Evolutionary conservation across 2,113 vertebrate species (phyloP), one percentile per base, ranked within the genome.

Genomic region (Procapra przewalskii): DNA sequence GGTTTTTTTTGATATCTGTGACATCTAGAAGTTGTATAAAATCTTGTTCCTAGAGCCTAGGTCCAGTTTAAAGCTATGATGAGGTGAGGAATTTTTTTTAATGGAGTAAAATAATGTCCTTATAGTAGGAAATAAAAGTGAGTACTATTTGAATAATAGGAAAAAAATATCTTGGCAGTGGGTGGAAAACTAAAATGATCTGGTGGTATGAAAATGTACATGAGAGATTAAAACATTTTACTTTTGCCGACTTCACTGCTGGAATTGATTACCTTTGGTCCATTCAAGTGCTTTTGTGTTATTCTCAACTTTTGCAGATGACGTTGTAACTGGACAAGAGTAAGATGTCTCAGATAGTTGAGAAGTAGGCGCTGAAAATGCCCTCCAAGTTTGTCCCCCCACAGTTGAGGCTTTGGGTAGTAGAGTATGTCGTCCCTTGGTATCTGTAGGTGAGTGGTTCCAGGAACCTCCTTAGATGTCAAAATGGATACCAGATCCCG

Each of bases 71-170:
- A 92, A 96, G 71, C 75, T 86, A 5, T 90, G 64, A 95, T 94
- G 57, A 96, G 15, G 23, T 94, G 62, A 96, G 15, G n/a, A 93
- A 15, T 88, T 95, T 96, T 93, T 50, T 55, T 92, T 97, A 97
- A 40, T 94, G 40, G 16, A 96, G 27, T 88, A 91, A 86, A 94
- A 84, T 79, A n/a, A 55, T 94, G 96, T 97, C 77, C 77, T 91
- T 97, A 83, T 4, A 75, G 75, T 54, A 94, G 64, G 83, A 97
- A 97, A 89, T 90, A 80, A 43, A 95, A 93, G 75, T 89, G 85
- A 90, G 17, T 95, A n/a, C 40, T 95, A 25, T 90, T 97, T 97
- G 85, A 94, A 91, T 88, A 95, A 90, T 45, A 91, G 59, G 92
- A 5, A 75, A 59, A 77, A 79, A 27, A 82, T 97, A 84, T 88